These are phyloP conservation scores for Nerophis ophidion DNA, from an alignment of 2,113 vertebrate species.

Conservation along the genomic window DNA sequence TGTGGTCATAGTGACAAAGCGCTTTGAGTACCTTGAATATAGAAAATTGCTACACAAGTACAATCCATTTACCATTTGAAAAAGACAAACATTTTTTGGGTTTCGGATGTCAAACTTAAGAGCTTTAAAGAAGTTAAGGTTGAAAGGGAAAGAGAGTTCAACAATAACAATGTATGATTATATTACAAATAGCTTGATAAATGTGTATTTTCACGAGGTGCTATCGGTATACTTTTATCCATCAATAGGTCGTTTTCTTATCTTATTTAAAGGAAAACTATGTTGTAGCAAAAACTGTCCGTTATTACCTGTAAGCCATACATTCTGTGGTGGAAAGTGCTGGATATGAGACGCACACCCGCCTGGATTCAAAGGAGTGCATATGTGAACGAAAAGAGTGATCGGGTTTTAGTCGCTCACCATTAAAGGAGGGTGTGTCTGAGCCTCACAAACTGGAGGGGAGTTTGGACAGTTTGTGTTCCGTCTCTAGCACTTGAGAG, in stretches of 20 bases:
- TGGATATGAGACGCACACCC: constrained; percentile 51
- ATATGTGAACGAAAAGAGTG: constrained; percentile 18
- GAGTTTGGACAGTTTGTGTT: constrained; percentile 82
- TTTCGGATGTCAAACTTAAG: constrained; percentile 43
- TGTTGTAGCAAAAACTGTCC: constrained; percentile 37
- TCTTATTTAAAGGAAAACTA: constrained; percentile 46
- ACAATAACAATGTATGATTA: constrained; percentile 52
- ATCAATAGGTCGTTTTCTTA: constrained; percentile 34
- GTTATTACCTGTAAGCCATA: constrained; percentile 30
- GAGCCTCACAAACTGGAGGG: constrained; percentile 88
- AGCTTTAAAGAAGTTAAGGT: constrained; percentile 16
- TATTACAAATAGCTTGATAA: constrained; percentile 43
- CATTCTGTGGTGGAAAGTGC: constrained; percentile 44
- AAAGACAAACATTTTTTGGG: constrained; percentile 8
- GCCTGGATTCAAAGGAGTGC: constrained; percentile 30
- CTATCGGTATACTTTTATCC: constrained; percentile 31
- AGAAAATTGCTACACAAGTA: too few relatives aligned
- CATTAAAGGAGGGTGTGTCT: constrained; percentile 57
- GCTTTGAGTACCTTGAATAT: too few relatives aligned
- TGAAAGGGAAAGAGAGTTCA: constrained; percentile 39
- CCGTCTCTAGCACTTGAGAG: constrained; percentile 66
- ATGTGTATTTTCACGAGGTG: constrained; percentile 45
- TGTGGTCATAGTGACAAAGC: too few relatives aligned
- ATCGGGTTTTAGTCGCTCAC: constrained; percentile 15
- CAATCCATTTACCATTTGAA: too few relatives aligned